Percentiles rank a stretch among this genome's conserved stretches.
Evolutionary conservation across 2,113 vertebrate genomes (phyloP).

Genomic region (Candoia aspera): DNA sequence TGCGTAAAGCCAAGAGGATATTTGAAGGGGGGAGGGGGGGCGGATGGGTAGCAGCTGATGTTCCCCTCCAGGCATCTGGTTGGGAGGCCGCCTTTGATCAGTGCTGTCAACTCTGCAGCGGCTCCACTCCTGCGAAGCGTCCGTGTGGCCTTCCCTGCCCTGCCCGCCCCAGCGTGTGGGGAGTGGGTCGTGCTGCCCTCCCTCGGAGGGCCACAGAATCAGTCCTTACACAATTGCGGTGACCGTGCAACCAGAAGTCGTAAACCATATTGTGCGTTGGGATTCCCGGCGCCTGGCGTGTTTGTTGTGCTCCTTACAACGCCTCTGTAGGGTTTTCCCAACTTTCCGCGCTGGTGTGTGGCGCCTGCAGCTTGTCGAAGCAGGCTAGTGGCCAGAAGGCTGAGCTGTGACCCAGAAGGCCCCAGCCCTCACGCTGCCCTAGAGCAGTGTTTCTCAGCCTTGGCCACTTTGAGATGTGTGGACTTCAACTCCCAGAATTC

Average conservation of each 20-base stretch:
- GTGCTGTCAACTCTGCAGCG: constrained; percentile 20
- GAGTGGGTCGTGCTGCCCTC: neutral
- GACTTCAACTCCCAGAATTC: too few relatives aligned
- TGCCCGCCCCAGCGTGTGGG: neutral
- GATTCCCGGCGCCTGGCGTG: too few relatives aligned
- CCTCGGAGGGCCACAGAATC: neutral
- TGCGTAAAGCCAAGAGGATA: constrained; percentile 35
- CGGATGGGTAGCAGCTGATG: constrained; percentile 56
- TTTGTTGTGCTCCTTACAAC: neutral
- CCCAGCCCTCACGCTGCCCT: neutral
- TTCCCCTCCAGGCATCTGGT: constrained; percentile 49
- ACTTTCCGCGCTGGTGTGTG: too few relatives aligned
- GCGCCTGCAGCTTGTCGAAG: neutral
- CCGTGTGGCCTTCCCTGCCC: constrained; percentile 19
- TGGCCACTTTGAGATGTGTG: too few relatives aligned
- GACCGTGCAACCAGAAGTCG: accelerated
- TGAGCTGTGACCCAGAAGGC: neutral
- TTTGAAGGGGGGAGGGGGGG: neutral
- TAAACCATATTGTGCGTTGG: neutral
- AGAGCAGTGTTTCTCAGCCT: neutral
- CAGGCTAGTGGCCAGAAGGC: neutral
- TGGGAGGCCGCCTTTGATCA: constrained; percentile 15
- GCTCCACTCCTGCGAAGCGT: constrained; percentile 24
- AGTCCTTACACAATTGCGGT: accelerated
- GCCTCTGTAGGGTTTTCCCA: too few relatives aligned